Evolutionary conservation across 1,140 invertebrate species (phyloP).

Genomic region (Nilaparvata lugens): DNA sequence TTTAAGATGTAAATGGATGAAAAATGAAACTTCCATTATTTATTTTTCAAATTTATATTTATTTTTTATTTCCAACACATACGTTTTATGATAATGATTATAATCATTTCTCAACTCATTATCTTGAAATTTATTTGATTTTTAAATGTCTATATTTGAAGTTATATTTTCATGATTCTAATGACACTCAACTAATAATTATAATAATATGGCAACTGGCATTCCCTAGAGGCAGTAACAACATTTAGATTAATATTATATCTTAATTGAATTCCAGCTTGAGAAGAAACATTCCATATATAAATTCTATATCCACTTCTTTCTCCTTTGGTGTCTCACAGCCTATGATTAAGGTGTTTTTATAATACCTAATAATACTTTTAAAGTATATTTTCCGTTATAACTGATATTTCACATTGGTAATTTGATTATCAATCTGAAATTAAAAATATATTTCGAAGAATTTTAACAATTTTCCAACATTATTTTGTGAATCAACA

Average conservation of each 20-base stretch:
- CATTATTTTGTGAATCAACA: background rate
- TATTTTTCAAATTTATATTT: too few species aligned
- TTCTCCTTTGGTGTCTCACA: background rate
- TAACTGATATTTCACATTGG: background rate
- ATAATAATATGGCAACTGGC: constrained; percentile 1
- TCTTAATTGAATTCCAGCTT: background rate
- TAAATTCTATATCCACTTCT: background rate
- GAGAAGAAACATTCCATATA: background rate
- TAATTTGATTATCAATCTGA: background rate
- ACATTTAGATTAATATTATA: background rate
- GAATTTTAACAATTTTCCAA: background rate
- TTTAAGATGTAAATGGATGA: too few species aligned
- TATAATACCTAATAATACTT: background rate
- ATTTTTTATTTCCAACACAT: too few species aligned
- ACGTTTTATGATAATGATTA: too few species aligned
- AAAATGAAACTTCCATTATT: too few species aligned
- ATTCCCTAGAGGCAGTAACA: constrained; percentile 2
- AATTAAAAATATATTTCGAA: background rate
- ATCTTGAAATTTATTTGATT: too few species aligned
- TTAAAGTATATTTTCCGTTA: background rate
- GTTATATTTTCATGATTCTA: background rate
- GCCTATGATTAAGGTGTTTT: background rate
- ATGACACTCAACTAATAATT: constrained; percentile 1
- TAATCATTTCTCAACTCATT: too few species aligned
- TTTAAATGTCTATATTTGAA: too few species aligned